Conservation (phyloP, 2,113 vertebrate species). For the Polyodon spathula region DNA sequence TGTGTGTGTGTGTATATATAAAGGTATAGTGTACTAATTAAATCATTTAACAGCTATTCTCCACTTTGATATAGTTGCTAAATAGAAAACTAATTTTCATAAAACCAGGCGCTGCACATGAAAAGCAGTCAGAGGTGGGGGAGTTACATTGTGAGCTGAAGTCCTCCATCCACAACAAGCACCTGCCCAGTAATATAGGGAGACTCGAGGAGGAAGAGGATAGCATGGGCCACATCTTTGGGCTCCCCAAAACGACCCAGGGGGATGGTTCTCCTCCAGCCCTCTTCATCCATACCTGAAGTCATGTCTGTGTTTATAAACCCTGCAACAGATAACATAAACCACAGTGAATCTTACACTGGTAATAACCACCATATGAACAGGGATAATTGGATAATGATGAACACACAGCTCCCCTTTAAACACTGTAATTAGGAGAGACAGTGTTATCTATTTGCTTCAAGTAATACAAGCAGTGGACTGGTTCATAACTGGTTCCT, state of each 20-base stretch:
- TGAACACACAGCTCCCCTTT: too few species aligned
- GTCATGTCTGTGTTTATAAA: conserved; percentile 89
- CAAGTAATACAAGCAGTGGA: too few species aligned
- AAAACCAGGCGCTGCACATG: too few species aligned
- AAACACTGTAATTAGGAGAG: too few species aligned
- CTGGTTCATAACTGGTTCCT: too few species aligned
- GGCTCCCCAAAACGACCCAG: conserved; percentile 78
- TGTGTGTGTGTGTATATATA: too few species aligned
- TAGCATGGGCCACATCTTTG: conserved; percentile 67
- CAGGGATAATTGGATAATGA: background rate
- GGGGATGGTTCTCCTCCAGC: conserved; percentile 51
- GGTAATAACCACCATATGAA: background rate
- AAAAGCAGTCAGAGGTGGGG: background rate
- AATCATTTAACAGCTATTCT: too few species aligned
- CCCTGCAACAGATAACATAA: conserved; percentile 44
- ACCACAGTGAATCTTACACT: background rate
- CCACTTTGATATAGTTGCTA: too few species aligned
- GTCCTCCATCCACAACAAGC: conserved; percentile 79
- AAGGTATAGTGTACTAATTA: too few species aligned
- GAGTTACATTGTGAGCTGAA: conserved; percentile 65
- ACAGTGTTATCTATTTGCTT: too few species aligned
- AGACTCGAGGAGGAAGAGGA: conserved; percentile 77
- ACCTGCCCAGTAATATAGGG: conserved; percentile 79
- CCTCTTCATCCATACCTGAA: conserved; percentile 59
- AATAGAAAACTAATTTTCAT: too few species aligned